Conservation (phyloP, 2,888 invertebrate genomes). For the Caenorhabditis afra region DNA sequence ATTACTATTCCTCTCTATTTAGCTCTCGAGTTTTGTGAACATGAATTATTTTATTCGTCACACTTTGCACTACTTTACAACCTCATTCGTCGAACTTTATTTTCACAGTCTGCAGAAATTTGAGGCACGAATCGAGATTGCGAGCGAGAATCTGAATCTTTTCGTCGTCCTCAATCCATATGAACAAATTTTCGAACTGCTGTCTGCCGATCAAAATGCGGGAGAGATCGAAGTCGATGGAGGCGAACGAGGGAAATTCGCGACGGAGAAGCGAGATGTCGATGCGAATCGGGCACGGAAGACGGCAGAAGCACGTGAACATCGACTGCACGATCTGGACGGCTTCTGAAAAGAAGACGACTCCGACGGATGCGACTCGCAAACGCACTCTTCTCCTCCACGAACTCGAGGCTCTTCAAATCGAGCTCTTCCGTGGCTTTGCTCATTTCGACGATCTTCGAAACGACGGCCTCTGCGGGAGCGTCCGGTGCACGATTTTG, state of each 20-base stretch:
- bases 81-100: conserved; percentile 3
- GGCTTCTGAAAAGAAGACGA: conserved; percentile 19
- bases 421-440: conserved; percentile 31
- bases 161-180: conserved; percentile 12
- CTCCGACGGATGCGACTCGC: not conserved
- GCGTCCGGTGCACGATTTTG: not conserved
- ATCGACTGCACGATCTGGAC: conserved; percentile 21
- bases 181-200: conserved; percentile 18
- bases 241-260: conserved; percentile 29
- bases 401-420: conserved; percentile 27
- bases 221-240: conserved; percentile 40
- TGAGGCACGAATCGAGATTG: not conserved
- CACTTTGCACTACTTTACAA: no score
- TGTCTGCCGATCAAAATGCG: conserved; percentile 33
- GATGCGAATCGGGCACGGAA: not conserved
- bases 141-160: conserved; percentile 11
- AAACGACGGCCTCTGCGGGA: conserved; percentile 1
- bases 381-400: conserved; percentile 34
- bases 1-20: no score
- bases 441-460: not conserved
- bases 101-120: conserved; percentile 16
- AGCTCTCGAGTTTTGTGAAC: conserved; percentile 18
- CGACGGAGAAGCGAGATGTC: conserved; percentile 31
- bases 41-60: conserved; percentile 12
- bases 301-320: not conserved